Percentiles rank a stretch among this genome's conserved stretches.
phyloP scores from a whole-genome alignment of 2,888 invertebrate species.

The Tenthredo distinguenda region DNA sequence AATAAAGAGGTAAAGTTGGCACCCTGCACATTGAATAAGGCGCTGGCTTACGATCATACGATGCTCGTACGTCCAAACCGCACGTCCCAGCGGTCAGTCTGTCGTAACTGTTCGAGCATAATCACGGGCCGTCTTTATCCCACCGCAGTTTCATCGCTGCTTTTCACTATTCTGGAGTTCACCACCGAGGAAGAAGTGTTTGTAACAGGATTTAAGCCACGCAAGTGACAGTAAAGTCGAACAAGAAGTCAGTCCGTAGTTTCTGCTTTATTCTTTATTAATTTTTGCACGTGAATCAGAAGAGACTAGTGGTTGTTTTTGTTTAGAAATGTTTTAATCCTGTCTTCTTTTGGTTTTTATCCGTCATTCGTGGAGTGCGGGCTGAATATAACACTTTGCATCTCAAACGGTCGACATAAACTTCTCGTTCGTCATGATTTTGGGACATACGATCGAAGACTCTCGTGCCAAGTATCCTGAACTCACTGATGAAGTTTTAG shows the following conservation, averaged over 20 bases:
- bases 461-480: conserved; percentile 65
- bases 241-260: neutral
- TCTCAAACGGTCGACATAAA: neutral
- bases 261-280: neutral
- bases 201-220: neutral
- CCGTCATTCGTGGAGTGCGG: conserved; percentile 12
- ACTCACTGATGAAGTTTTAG: conserved; percentile 65
- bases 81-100: conserved; percentile 37
- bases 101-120: conserved; percentile 27
- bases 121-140: conserved; percentile 27
- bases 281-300: neutral
- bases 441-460: conserved; percentile 68
- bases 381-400: neutral
- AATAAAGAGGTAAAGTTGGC: conserved; percentile 19
- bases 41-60: conserved; percentile 36
- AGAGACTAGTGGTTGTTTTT: neutral
- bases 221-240: conserved; percentile 20
- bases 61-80: conserved; percentile 33
- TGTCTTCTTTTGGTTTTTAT: neutral
- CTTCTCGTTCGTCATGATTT: conserved; percentile 60
- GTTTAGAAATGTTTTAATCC: neutral
- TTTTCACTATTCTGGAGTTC: conserved; percentile 9
- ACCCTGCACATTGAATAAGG: conserved; percentile 31
- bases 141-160: neutral
- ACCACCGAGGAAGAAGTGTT: neutral